These are phyloP conservation scores for Saturnia japonica DNA, from an alignment of 2,888 invertebrate species.

Conservation along the genomic window DNA sequence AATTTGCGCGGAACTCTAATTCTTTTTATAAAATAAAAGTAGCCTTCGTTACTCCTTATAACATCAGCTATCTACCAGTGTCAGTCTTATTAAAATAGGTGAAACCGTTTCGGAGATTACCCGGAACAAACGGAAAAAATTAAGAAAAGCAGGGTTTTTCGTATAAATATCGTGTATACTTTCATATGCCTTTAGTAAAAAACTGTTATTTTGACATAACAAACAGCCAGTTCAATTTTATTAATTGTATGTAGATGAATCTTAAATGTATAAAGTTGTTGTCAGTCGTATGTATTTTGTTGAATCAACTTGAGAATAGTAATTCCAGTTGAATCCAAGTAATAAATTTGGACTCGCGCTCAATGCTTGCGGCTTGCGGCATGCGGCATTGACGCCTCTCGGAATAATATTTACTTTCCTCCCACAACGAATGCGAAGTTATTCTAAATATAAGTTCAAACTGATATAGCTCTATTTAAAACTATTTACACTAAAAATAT, in stretches of 20 bases:
- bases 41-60: no score
- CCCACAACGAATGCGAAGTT: constrained; percentile 50
- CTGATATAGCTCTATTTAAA: constrained; percentile 13
- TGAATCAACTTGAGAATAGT: constrained; percentile 27
- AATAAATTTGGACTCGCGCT: constrained; percentile 49
- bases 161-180: no score
- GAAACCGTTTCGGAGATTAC: no score
- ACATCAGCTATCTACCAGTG: no score
- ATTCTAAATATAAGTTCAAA: constrained; percentile 36
- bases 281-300: constrained; percentile 8
- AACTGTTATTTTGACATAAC: no score
- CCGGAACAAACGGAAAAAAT: no score
- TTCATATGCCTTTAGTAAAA: no score
- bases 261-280: constrained; percentile 16
- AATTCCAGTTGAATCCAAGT: constrained; percentile 52
- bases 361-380: constrained; percentile 29
- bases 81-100: no score
- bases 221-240: no score
- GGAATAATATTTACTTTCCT: constrained; percentile 64
- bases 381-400: constrained; percentile 42
- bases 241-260: neutral
- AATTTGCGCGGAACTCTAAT: no score
- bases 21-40: no score
- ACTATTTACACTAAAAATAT: constrained; percentile 4
- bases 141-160: no score